Evolutionary conservation across 2,797 vertebrate genomes (phyloP).

Genomic region (Tolypeutes matacus): DNA sequence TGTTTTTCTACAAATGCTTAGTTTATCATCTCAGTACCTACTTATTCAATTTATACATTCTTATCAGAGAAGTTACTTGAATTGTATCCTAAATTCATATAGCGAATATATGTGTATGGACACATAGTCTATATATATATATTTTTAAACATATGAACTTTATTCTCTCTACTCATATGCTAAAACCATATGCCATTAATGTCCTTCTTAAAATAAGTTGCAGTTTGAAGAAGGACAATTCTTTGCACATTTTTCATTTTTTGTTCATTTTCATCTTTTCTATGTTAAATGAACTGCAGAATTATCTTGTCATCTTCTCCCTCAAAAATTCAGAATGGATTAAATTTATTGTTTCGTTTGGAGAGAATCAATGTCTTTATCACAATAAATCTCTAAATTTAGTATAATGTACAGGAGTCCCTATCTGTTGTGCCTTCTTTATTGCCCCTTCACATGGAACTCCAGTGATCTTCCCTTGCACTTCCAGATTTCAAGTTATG

Average conservation of each 20-base stretch:
- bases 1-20: background rate
- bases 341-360: slow-evolving; percentile 22
- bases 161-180: background rate
- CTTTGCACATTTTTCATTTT: background rate
- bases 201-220: background rate
- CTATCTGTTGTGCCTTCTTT: background rate
- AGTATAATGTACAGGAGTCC: background rate
- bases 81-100: background rate
- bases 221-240: background rate
- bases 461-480: background rate
- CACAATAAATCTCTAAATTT: background rate
- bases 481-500: background rate
- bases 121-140: background rate
- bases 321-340: background rate
- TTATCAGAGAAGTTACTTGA: background rate
- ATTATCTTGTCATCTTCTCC: background rate
- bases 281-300: background rate
- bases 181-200: slow-evolving; percentile 20
- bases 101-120: background rate
- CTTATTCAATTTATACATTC: slow-evolving; percentile 24
- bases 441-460: background rate
- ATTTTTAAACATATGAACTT: background rate
- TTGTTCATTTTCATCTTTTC: background rate
- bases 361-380: background rate
- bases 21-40: background rate